These are phyloP conservation scores for Gavia stellata DNA, from an alignment of 2,113 vertebrate species.

Conservation along the genomic window DNA sequence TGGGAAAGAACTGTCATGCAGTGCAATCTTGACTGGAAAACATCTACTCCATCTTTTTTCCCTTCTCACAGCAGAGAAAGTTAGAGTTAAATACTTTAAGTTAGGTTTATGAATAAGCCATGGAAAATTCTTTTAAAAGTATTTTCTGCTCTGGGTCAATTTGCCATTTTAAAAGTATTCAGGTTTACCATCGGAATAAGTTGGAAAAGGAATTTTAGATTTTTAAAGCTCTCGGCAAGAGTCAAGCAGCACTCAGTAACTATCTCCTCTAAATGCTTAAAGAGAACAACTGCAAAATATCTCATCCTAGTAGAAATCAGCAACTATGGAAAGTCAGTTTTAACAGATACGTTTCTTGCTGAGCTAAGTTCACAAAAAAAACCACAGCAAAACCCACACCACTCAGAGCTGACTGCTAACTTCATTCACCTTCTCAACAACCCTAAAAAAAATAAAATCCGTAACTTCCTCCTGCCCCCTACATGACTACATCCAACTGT, in stretches of 20 bases:
- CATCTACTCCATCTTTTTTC: neutral
- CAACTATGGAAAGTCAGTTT: neutral
- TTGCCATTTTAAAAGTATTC: neutral
- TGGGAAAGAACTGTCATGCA: neutral
- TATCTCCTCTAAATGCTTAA: neutral
- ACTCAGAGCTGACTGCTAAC: neutral
- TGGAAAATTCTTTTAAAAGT: neutral
- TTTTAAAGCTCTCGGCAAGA: neutral
- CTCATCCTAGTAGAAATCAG: neutral
- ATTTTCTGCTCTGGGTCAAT: neutral
- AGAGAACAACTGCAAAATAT: neutral
- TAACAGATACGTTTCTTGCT: neutral
- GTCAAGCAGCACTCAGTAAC: neutral
- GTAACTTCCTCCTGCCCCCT: neutral
- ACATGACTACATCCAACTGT: neutral
- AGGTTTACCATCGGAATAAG: neutral
- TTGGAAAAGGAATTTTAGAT: neutral
- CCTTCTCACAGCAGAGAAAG: neutral
- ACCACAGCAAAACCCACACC: neutral
- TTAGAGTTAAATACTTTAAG: neutral
- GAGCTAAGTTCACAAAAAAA: neutral
- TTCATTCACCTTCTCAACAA: neutral
- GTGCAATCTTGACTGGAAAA: neutral
- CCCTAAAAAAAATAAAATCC: accelerated
- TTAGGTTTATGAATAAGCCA: neutral